Evolutionary conservation across 2,888 invertebrate species (phyloP).

Genomic region (Cephus nigrinus): DNA sequence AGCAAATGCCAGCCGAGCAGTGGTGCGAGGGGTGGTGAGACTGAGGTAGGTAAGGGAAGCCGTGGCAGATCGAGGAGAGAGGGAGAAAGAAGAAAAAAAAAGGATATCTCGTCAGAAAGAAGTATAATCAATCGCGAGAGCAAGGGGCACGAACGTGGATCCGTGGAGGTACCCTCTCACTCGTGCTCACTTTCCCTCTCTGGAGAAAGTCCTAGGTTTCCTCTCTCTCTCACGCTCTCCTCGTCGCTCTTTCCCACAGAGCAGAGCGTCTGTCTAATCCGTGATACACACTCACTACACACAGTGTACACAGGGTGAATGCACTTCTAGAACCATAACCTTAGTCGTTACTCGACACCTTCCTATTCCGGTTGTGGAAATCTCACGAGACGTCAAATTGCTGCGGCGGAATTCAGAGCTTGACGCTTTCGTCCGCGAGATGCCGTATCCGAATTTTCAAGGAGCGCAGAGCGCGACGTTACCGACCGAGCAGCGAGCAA

Average conservation of each 20-base stretch:
- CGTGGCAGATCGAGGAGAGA: constrained; percentile 23
- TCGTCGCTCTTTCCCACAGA: constrained; percentile 2
- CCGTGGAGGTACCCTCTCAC: not conserved
- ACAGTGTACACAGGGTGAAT: constrained; percentile 52
- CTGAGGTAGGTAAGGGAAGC: constrained; percentile 12
- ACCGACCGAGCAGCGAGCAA: not conserved
- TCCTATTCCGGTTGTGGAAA: not conserved
- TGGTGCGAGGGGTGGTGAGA: constrained; percentile 4
- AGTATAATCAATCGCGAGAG: constrained; percentile 1
- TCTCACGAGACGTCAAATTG: not conserved
- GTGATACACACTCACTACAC: not conserved
- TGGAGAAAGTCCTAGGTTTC: constrained; percentile 58
- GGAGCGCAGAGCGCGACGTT: not conserved
- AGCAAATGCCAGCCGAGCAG: constrained; percentile 35
- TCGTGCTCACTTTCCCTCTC: constrained; percentile 64
- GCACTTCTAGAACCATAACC: constrained; percentile 64
- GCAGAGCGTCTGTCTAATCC: not conserved
- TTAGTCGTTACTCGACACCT: constrained; percentile 37
- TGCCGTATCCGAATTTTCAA: not conserved
- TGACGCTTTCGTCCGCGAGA: not conserved
- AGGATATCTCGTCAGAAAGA: not conserved
- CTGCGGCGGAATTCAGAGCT: not conserved
- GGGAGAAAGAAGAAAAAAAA: constrained; percentile 21
- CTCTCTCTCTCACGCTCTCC: constrained; percentile 14
- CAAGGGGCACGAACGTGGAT: not conserved